Evolutionary conservation across 2,797 vertebrate species (phyloP).

Genomic region (Pseudocheirus occidentalis): DNA sequence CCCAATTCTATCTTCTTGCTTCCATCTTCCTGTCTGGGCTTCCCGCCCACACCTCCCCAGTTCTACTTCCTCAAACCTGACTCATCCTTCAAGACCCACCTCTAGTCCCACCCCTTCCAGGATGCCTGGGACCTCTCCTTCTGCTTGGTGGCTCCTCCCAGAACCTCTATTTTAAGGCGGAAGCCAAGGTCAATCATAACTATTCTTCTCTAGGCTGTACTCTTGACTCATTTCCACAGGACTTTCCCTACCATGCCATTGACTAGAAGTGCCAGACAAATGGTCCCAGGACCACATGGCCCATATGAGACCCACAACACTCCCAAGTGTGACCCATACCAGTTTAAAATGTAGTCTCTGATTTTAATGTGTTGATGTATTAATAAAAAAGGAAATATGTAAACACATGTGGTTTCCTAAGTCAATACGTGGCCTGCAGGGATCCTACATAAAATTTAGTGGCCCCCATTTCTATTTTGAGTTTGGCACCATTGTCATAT

Average conservation of each 20-base stretch:
- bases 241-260: background rate
- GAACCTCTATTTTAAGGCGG: background rate
- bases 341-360: background rate
- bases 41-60: background rate
- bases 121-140: background rate
- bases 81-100: background rate
- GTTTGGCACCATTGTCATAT: background rate
- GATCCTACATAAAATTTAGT: background rate
- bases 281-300: background rate
- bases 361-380: background rate
- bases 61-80: background rate
- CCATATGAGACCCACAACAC: background rate
- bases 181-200: background rate
- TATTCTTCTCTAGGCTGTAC: background rate
- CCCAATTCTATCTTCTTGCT: background rate
- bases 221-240: background rate
- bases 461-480: background rate
- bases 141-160: background rate
- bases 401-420: background rate
- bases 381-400: background rate
- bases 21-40: background rate
- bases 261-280: background rate
- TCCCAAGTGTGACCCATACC: background rate
- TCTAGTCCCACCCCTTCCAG: background rate
- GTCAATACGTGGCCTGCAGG: background rate